A percentile compares a stretch with the other conserved stretches of the same genome.
Evolutionary conservation across 2,888 invertebrate genomes (phyloP).

Genomic region (Mechanitis messenoides): DNA sequence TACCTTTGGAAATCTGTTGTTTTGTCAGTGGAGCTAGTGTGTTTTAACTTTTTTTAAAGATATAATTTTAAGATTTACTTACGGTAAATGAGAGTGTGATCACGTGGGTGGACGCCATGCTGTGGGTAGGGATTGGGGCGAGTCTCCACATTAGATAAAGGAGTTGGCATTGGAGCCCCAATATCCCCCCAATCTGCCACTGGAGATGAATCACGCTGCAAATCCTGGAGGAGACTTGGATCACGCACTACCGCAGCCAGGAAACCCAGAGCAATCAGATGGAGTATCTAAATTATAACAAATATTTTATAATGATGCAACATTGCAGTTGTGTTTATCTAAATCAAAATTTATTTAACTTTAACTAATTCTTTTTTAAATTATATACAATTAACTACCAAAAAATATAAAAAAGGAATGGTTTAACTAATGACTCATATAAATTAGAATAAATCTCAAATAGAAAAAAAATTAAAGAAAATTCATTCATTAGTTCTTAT

Average conservation of each 20-base stretch:
- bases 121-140: constrained; percentile 73
- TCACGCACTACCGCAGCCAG: constrained; percentile 85
- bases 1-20: too few species aligned
- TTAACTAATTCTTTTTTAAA: too few species aligned
- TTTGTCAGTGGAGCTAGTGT: too few species aligned
- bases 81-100: constrained; percentile 82
- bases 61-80: constrained; percentile 48
- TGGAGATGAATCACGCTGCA: constrained; percentile 72
- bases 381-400: too few species aligned
- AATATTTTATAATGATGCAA: constrained; percentile 6
- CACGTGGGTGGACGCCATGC: constrained; percentile 65
- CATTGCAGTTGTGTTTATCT: not conserved
- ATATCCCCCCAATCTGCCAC: constrained; percentile 58
- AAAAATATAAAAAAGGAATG: too few species aligned
- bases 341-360: too few species aligned
- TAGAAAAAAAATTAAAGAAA: too few species aligned
- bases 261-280: constrained; percentile 84
- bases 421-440: too few species aligned
- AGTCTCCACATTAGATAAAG: constrained; percentile 82
- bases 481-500: too few species aligned
- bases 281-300: constrained; percentile 77
- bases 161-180: constrained; percentile 79
- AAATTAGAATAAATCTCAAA: too few species aligned
- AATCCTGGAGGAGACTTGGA: constrained; percentile 80
- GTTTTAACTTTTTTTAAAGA: too few species aligned